Evolutionary conservation across 2,888 invertebrate species (phyloP), one percentile per base, ranked within the genome.

Genomic region (Stenchaetothrips biformis): DNA sequence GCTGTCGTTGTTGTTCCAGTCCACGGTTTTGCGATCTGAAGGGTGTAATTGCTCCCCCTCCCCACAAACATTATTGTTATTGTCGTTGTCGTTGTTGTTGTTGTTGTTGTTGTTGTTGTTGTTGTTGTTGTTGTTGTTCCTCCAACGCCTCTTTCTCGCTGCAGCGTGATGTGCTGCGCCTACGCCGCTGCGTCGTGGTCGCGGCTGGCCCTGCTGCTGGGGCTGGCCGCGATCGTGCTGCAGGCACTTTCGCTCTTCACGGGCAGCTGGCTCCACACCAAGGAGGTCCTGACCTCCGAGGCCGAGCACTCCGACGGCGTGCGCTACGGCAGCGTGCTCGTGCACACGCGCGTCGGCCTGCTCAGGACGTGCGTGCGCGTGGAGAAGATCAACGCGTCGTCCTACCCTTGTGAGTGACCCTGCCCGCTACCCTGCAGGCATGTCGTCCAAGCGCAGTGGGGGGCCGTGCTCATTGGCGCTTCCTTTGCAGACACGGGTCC

Each of bases 271-370:
- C 67, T 74, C 67, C 21, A 25, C 21, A 74, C 67, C 67, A n/a
- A 21, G 67, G 67, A 74, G 67, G 67, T 74, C 9, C 67, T 74
- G 21, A 25, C 67, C 9, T 25, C 67, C 21, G 67, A 74, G 67
- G 21, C 67, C 21, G 67, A 37, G 37, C 37, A 2, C 37, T 37
- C 67, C 67, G 67, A 74, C 67, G 25, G 25, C 25, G 67, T 74
- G 67, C 67, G 67, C 67, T 21, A 25, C 67, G 67, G 67, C 67
- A 25, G 67, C 67, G 67, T 74, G 21, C 11, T 74, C 67, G 67
- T 74, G 67, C 67, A 74, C 67, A 74, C 67, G 67, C 67, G 67
- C 67, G 67, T 74, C 25, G 67, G 67, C 67, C 67, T 74, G 67
- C 67, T 74, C 25, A 21, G 67, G 21, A 74, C 67, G 9, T 74